phyloP scores from a whole-genome alignment of 2,888 invertebrate genomes.

The Cremastinae sp. region DNA sequence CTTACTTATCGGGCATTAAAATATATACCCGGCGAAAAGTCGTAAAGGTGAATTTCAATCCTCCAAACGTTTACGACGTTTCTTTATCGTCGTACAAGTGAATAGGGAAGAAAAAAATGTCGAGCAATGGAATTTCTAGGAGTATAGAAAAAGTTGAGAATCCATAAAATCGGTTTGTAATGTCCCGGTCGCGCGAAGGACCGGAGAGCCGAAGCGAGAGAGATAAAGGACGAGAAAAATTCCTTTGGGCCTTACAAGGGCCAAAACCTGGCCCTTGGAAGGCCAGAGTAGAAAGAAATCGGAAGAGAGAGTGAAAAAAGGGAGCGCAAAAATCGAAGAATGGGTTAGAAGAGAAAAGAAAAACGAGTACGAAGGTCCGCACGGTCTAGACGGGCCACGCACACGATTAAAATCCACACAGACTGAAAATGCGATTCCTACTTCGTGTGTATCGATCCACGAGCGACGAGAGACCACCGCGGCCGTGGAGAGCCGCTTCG shows the following conservation, averaged over 20 bases:
- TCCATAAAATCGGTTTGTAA: slow-evolving; percentile 32
- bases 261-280: slow-evolving; percentile 4
- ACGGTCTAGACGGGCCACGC: slow-evolving; percentile 47
- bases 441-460: slow-evolving; percentile 59
- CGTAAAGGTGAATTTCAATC: not conserved
- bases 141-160: slow-evolving; percentile 1
- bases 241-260: slow-evolving; percentile 34
- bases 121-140: slow-evolving; percentile 1
- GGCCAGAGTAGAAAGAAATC: slow-evolving; percentile 1
- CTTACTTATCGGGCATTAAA: slow-evolving; percentile 10
- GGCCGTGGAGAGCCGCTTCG: slow-evolving; percentile 31
- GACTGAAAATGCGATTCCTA: slow-evolving; percentile 21
- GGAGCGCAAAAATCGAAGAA: not conserved
- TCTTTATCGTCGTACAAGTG: not conserved
- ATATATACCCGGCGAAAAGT: not conserved
- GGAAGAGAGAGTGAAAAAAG: not conserved
- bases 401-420: slow-evolving; percentile 4
- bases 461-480: slow-evolving; percentile 58
- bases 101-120: not conserved
- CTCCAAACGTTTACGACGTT: not conserved
- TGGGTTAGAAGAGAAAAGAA: slow-evolving; percentile 1
- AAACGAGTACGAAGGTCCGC: slow-evolving; percentile 39
- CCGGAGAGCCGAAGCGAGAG: not conserved
- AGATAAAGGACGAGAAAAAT: slow-evolving; percentile 5
- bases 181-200: slow-evolving; percentile 38